Conservation (phyloP, 30 jellyfish, hydroid and myxozoan genomes). For the Catostylus mosaicus region DNA sequence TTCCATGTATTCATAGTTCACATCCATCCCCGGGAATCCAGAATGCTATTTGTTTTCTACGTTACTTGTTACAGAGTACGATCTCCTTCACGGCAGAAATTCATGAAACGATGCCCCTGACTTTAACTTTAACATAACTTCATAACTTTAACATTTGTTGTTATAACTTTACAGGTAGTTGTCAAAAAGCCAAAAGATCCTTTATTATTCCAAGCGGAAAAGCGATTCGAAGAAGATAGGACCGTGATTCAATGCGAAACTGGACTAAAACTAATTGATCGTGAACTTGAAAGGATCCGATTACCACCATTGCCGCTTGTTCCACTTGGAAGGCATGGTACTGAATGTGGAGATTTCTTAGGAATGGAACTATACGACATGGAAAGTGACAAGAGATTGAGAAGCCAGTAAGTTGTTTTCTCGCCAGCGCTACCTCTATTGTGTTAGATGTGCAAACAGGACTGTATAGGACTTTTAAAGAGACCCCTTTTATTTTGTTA, state of each 20-base stretch:
- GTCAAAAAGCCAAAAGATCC: constrained; percentile 80
- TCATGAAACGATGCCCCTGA: no score
- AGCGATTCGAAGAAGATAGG: constrained; percentile 76
- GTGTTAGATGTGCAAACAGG: no score
- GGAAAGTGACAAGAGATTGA: constrained; percentile 73
- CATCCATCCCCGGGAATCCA: no score
- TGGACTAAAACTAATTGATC: constrained; percentile 53
- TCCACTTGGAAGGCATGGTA: constrained; percentile 91
- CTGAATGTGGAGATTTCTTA: constrained; percentile 74
- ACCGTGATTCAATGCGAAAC: constrained; percentile 67
- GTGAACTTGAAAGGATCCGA: constrained; percentile 60
- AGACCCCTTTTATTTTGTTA: no score
- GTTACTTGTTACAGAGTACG: no score
- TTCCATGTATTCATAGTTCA: no score
- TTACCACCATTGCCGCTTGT: constrained; percentile 89
- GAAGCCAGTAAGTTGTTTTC: constrained; percentile 83
- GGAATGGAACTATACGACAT: constrained; percentile 75
- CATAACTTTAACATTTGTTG: no score
- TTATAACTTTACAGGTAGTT: constrained; percentile 52
- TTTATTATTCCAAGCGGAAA: constrained; percentile 58
- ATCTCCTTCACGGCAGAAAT: no score
- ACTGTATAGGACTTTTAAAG: no score
- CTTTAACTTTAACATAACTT: no score
- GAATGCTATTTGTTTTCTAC: no score
- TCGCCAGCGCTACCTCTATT: no score